A percentile compares a stretch with the other conserved stretches of the same genome.
Conservation (phyloP, 2,113 vertebrate genomes). For the Physeter macrocephalus region DNA sequence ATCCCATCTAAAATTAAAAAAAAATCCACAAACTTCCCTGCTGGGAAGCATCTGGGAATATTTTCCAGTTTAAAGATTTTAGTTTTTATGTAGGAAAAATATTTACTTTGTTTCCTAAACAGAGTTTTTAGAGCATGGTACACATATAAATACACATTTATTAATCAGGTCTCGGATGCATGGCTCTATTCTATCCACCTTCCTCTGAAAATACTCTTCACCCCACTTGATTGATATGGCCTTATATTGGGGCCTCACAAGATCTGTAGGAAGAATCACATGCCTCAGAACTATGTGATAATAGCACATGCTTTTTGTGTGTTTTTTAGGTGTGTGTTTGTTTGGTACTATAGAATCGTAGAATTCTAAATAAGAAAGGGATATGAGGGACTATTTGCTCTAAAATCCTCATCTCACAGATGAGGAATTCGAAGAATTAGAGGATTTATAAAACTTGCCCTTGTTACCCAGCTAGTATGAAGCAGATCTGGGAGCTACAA, state of each 20-base stretch:
- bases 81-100: not conserved
- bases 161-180: not conserved
- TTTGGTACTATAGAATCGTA: not conserved
- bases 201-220: not conserved
- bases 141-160: not conserved
- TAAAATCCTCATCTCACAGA: not conserved
- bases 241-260: not conserved
- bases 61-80: conserved; percentile 17
- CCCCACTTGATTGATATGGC: not conserved
- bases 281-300: not conserved
- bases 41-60: not conserved
- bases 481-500: not conserved
- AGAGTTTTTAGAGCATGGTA: not conserved
- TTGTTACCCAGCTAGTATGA: not conserved
- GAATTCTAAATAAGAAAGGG: not conserved
- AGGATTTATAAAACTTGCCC: not conserved
- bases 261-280: not conserved
- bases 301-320: not conserved
- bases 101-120: not conserved
- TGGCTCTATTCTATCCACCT: not conserved
- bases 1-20: not conserved
- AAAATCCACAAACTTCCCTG: not conserved
- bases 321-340: not conserved
- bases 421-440: not conserved
- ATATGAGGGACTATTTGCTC: not conserved